Base-by-base conservation (phyloP, 2,888 invertebrate species). In the Magallana nippona region DNA sequence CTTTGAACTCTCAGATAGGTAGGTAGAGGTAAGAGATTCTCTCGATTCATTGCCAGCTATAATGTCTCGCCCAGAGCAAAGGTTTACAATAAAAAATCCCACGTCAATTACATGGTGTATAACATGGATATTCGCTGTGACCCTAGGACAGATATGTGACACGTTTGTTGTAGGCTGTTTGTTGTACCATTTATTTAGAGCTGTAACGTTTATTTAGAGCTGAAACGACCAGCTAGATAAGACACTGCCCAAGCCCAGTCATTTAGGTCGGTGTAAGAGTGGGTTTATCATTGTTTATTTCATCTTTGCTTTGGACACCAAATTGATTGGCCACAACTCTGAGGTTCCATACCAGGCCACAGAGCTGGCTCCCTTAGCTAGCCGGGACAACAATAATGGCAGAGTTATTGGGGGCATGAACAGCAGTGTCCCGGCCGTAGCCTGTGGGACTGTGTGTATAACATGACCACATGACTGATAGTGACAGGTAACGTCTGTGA, bases 241-340 rank as follows among this genome's bases (percentile, higher is more conserved):
- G 44, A 44, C 44, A 44, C 44, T 44, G 44, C 44, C 44, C 44
- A 44, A 44, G 44, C 5, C 8, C 44, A 44, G 44, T 8, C 44
- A 44, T 44, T 44, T 44, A 44, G 44, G 44, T 44, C 5, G 8
- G 44, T 3, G 32, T 32, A 32, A 32, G 32, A 32, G 32, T n/a
- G 32, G 22, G 58, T 13, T n/a, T 60, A n/a, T 63, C 63, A 22
- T 32, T 71, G 71, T 71, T 71, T 71, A 71, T 71, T 27, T 71
- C 71, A 15, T 71, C 71, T 71, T 32, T 27, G 13, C 32, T 15
- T 15, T 32, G 10, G 63, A 44, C 15, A 13, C 13, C 11, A 11
- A 32, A 60, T 27, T 22, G 27, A 71, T 71, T 27, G 10, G 11
- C 22, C 44, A 44, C 44, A 44, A 44, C 5, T 44, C 44, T 44